Conservation (phyloP, 2,113 vertebrate species). For the Hippocampus mohnikei region DNA sequence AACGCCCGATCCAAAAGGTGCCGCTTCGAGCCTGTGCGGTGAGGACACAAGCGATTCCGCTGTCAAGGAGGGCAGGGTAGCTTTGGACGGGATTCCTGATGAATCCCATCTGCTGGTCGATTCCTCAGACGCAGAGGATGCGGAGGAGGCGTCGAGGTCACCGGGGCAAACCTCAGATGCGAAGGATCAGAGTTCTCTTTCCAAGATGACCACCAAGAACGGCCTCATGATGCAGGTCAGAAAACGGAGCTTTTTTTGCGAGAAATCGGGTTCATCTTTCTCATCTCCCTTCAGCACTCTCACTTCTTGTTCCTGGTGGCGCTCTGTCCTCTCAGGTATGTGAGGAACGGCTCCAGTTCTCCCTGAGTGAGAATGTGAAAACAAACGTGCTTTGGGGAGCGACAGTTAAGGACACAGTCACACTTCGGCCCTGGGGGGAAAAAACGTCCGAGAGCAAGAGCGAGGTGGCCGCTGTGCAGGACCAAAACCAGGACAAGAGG, state of each 20-base stretch:
- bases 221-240: slow-evolving; percentile 83
- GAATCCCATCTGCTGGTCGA: slow-evolving; percentile 18
- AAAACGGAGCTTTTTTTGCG: background rate
- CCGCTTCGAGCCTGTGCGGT: slow-evolving; percentile 10
- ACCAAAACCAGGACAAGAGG: slow-evolving; percentile 53
- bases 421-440: slow-evolving; percentile 67
- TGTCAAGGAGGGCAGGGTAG: slow-evolving; percentile 25
- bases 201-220: slow-evolving; percentile 72
- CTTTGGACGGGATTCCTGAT: slow-evolving; percentile 39
- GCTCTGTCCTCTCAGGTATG: slow-evolving; percentile 74
- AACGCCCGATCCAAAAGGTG: slow-evolving; percentile 55
- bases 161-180: slow-evolving; percentile 43
- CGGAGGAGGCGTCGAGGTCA: slow-evolving; percentile 23
- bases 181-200: slow-evolving; percentile 69
- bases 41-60: slow-evolving; percentile 16
- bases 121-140: slow-evolving; percentile 34
- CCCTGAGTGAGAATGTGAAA: slow-evolving; percentile 84
- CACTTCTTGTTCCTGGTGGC: background rate
- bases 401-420: slow-evolving; percentile 63
- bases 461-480: slow-evolving; percentile 31
- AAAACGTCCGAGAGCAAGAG: slow-evolving; percentile 46
- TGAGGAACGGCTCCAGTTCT: slow-evolving; percentile 83
- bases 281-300: background rate
- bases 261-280: background rate
- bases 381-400: slow-evolving; percentile 79